Base-by-base conservation (phyloP, 2,888 invertebrate species). In the Conistra vaccinii region DNA sequence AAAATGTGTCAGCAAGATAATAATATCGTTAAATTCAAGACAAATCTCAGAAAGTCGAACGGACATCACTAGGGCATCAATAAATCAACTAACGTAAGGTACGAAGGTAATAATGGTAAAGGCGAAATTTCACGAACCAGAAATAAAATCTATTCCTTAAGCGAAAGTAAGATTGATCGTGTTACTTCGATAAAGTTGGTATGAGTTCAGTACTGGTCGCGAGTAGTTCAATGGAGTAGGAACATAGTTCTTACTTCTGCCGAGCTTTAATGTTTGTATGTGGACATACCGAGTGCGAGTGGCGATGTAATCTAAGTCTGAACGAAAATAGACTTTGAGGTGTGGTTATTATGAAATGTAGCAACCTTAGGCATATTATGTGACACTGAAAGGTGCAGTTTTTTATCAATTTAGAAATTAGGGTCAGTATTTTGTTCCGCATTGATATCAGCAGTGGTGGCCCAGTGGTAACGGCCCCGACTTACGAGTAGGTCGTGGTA, bases 151-250 rank as follows among this genome's bases (percentile, higher is more conserved):
- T 92, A 93, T 93, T 74, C 92, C 76, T 89, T 90, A 92, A 93
- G 91, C 89, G 91, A 94, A 94, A 95, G 93, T 92, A 94, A 94
- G 95, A 95, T 95, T 94, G 95, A 95, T 95, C 90, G 92, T 80
- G 86, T 86, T 94, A 94, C 92, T 95, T 93, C 85, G 88, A 89
- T 88, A 89, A 93, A 94, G 92, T 94, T 93, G 81, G 76, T 84
- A 85, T 86, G 85, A 87, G 87, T 90, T 81, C 69, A 48, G 63
- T 75, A 55, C 70, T 80, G 55, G 65, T 61, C 32, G 57, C 45
- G n/a, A 80, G 60, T 84, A 69, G 75, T 84, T 74, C 32, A 70
- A 35, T 29, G 55, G 45, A 71, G 63, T 75, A 55, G 48, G 82
- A 67, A 77, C 79, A 82, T 82, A 70, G 48, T 78, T 83, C 57